Evolutionary conservation across 1,140 invertebrate genomes (phyloP), one percentile per base, ranked within the genome.

Genomic region (Kradibia gibbosae): DNA sequence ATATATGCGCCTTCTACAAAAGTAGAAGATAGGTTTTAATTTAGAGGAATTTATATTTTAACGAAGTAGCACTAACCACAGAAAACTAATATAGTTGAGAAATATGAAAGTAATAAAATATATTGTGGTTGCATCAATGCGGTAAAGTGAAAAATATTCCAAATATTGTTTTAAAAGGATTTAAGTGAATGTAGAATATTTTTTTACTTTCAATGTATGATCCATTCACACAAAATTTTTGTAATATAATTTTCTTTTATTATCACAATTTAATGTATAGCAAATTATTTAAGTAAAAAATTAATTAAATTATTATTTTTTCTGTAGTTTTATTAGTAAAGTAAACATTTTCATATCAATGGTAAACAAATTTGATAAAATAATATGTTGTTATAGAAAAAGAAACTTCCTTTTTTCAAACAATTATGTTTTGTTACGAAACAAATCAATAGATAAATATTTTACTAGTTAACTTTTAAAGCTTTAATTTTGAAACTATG

Each of bases 31-130:
- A 25, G 28, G 36, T 36, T 65, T 65, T 65, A 65, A 65, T 65
- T 65, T 65, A 36, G 36, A 65, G 31, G 31, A 34, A 65, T 28
- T 57, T 25, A 28, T 28, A 57, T 57, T 65, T 65, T 65, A 65
- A 65, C 31, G 31, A 65, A 65, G 31, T 65, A 36, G 31, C 22
- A 36, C 31, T 20, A 36, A 65, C 60, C 60, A 8, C 60, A 36
- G 60, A 65, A 65, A 65, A 65, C 60, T 36, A 34, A 65, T 65
- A 65, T 17, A 65, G 60, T 36, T 36, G 60, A 65, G 60, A 22
- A 65, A 65, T 65, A 65, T 65, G 20, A 65, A 65, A 65, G 36
- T 65, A 36, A 65, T 65, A 65, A 65, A 57, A 65, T 65, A 20
- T n/a, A 36, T 65, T 65, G 60, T 20, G 60, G 60, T 65, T 34